These are phyloP conservation scores for Drosophila repleta DNA, from an alignment of 1,140 invertebrate species.

Conservation along the genomic window DNA sequence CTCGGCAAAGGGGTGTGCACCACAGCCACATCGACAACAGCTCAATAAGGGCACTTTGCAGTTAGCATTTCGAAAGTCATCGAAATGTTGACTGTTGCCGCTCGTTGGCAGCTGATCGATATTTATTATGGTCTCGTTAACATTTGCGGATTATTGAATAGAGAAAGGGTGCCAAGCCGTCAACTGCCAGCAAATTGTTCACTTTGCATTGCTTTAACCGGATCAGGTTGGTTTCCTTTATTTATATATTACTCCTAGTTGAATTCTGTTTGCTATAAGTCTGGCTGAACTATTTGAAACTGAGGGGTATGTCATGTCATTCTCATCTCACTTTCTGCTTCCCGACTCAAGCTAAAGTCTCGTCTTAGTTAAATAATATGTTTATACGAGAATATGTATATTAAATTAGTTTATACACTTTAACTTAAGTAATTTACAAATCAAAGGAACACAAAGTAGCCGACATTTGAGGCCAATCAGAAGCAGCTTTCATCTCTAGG, in stretches of 20 bases:
- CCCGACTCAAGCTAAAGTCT: too few species aligned
- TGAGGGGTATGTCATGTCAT: too few species aligned
- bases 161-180: neutral
- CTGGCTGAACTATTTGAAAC: too few species aligned
- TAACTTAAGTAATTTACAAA: slow-evolving; percentile 71
- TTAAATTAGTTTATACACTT: slow-evolving; percentile 76
- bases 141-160: slow-evolving; percentile 1
- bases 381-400: slow-evolving; percentile 50
- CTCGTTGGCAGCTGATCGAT: slow-evolving; percentile 67
- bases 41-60: slow-evolving; percentile 72
- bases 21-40: slow-evolving; percentile 49
- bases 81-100: slow-evolving; percentile 27
- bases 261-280: too few species aligned
- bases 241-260: too few species aligned
- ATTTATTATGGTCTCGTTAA: slow-evolving; percentile 25
- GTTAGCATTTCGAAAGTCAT: slow-evolving; percentile 55
- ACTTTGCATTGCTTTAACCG: too few species aligned
- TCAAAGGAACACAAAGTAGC: slow-evolving; percentile 75
- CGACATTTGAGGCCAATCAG: slow-evolving; percentile 22
- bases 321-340: too few species aligned
- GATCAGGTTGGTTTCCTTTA: too few species aligned
- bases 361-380: slow-evolving; percentile 28
- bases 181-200: neutral
- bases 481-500: slow-evolving; percentile 26
- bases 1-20: neutral